A percentile compares a stretch with the other conserved stretches of the same genome.
phyloP scores from a whole-genome alignment of 2,888 invertebrate species.

The Melanargia galathea region DNA sequence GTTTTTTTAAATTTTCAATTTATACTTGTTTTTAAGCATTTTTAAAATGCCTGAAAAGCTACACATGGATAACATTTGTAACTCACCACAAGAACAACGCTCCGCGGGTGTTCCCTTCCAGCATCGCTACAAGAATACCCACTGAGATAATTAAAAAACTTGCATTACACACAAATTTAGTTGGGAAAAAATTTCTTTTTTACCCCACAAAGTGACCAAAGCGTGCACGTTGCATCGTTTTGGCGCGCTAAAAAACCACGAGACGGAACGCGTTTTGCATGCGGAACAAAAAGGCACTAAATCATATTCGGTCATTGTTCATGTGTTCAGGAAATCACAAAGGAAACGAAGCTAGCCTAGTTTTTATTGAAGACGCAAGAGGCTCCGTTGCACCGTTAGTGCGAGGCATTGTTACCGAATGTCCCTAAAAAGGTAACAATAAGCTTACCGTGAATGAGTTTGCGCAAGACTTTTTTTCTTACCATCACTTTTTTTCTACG shows the following conservation, averaged over 20 bases:
- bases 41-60: not conserved
- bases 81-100: conserved; percentile 3
- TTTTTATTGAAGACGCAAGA: conserved; percentile 64
- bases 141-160: conserved; percentile 16
- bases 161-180: conserved; percentile 12
- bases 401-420: conserved; percentile 62
- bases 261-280: conserved; percentile 38
- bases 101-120: not conserved
- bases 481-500: conserved; percentile 44
- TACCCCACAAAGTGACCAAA: conserved; percentile 14
- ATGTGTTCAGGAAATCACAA: conserved; percentile 63
- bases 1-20: too few relatives aligned
- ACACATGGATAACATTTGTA: not conserved
- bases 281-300: conserved; percentile 64
- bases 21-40: not conserved
- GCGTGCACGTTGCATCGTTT: conserved; percentile 23
- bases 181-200: conserved; percentile 15
- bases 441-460: conserved; percentile 66
- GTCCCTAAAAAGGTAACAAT: conserved; percentile 54
- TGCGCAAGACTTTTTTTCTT: conserved; percentile 72
- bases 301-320: conserved; percentile 72
- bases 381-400: conserved; percentile 71
- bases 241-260: conserved; percentile 33
- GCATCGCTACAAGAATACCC: conserved; percentile 7
- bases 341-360: conserved; percentile 66